A percentile compares a stretch with the other conserved stretches of the same genome.
Evolutionary conservation across 2,113 vertebrate species (phyloP).

Genomic region (Herpailurus yagouaroundi): DNA sequence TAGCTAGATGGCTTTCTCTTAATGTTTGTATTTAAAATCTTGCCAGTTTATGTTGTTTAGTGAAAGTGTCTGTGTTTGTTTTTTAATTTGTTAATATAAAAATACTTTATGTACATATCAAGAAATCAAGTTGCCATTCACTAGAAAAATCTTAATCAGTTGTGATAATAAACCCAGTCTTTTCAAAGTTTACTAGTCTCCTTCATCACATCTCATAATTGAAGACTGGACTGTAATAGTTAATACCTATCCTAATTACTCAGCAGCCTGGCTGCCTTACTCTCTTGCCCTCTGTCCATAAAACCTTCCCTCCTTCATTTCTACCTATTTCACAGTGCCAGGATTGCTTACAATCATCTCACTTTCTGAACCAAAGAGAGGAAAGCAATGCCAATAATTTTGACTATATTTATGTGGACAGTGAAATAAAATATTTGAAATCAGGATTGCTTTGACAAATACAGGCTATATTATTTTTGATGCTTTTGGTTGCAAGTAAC

Average conservation of each 20-base stretch:
- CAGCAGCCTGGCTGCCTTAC: background rate
- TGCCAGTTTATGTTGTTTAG: background rate
- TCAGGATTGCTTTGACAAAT: background rate
- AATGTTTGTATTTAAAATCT: background rate
- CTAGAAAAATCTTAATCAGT: background rate
- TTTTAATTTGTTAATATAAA: background rate
- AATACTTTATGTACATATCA: background rate
- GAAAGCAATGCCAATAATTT: background rate
- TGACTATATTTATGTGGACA: background rate
- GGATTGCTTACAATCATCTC: background rate
- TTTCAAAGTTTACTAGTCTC: background rate
- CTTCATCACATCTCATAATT: background rate
- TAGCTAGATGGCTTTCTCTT: background rate
- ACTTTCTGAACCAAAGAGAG: background rate
- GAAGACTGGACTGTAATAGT: background rate
- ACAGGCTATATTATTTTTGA: background rate
- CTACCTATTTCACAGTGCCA: background rate
- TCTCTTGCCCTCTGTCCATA: background rate
- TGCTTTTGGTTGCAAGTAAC: background rate
- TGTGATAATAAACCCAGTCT: background rate
- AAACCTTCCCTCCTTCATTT: background rate
- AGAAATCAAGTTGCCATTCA: background rate
- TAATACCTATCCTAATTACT: background rate
- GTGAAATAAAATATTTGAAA: constrained; percentile 1
- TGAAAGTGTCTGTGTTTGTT: background rate